Conservation (phyloP, 2,888 invertebrate species). For the Encarsia formosa region DNA sequence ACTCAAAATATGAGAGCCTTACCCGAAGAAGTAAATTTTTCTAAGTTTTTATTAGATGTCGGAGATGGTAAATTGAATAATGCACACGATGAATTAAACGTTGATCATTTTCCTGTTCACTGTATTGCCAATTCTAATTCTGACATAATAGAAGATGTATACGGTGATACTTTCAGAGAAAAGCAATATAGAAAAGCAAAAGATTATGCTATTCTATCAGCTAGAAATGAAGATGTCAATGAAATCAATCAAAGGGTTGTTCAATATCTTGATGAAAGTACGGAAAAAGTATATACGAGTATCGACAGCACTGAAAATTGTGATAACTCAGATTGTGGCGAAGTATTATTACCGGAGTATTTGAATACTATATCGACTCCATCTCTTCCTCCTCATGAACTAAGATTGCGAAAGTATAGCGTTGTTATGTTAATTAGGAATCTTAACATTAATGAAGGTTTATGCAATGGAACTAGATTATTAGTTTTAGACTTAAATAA, state of each 20-base stretch:
- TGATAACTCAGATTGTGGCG: slow-evolving; percentile 12
- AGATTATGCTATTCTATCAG: slow-evolving; percentile 26
- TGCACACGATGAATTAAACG: not conserved
- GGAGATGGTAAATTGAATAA: not conserved
- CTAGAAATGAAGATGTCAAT: slow-evolving; percentile 23
- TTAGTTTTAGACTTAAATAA: not conserved
- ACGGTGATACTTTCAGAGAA: slow-evolving; percentile 17
- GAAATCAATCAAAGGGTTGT: slow-evolving; percentile 27
- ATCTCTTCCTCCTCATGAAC: slow-evolving; percentile 27
- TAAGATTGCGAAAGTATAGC: slow-evolving; percentile 17
- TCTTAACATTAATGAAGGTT: slow-evolving; percentile 27
- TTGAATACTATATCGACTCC: slow-evolving; percentile 21
- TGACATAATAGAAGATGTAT: slow-evolving; percentile 25
- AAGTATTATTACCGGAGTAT: slow-evolving; percentile 25
- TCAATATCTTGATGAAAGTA: slow-evolving; percentile 2
- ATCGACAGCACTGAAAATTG: slow-evolving; percentile 21
- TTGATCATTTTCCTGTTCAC: not conserved
- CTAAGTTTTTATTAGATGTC: slow-evolving; percentile 20
- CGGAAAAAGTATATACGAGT: slow-evolving; percentile 23
- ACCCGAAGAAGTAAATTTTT: slow-evolving; percentile 27
- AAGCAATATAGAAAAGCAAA: slow-evolving; percentile 23
- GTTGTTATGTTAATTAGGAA: slow-evolving; percentile 29
- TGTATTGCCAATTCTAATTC: not conserved
- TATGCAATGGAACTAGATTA: slow-evolving; percentile 26
- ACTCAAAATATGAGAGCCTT: slow-evolving; percentile 30